Conservation (phyloP, 2,797 vertebrate species). For the Anabas testudineus region DNA sequence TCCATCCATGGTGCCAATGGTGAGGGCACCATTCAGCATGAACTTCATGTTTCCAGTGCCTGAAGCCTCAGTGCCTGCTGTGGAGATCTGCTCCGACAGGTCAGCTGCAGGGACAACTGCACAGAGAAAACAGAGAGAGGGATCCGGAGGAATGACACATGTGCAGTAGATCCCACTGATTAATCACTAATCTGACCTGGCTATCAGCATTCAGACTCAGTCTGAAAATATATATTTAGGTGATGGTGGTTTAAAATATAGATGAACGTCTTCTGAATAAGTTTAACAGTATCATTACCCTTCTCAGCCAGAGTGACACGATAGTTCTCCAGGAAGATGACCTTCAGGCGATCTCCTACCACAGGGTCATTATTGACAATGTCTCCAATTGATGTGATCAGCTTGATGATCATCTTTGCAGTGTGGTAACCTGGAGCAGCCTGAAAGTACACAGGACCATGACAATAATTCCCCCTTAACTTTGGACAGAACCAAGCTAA, state of each 20-base stretch:
- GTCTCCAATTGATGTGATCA: constrained; percentile 91
- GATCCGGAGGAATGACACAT: background rate
- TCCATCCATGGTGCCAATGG: constrained; percentile 94
- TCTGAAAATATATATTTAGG: too few relatives aligned
- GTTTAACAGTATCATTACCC: constrained; percentile 71
- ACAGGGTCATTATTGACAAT: constrained; percentile 89
- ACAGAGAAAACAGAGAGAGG: background rate
- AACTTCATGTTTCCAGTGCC: constrained; percentile 97
- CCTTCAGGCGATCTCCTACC: constrained; percentile 91
- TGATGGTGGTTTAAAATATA: background rate
- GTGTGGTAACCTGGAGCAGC: constrained; percentile 95
- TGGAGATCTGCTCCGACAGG: constrained; percentile 94
- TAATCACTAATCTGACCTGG: background rate
- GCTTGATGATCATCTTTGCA: constrained; percentile 94
- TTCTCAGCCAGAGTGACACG: constrained; percentile 93
- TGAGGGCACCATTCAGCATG: constrained; percentile 93
- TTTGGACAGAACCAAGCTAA: too few relatives aligned
- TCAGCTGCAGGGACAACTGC: constrained; percentile 90
- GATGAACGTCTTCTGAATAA: background rate
- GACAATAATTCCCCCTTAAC: background rate
- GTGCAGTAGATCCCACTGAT: background rate
- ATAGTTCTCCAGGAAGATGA: constrained; percentile 95
- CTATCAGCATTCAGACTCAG: background rate
- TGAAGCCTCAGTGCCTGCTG: constrained; percentile 91
- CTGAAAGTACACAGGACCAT: constrained; percentile 66